Conservation (phyloP, 2,888 invertebrate genomes). For the Microchrysa polita region DNA sequence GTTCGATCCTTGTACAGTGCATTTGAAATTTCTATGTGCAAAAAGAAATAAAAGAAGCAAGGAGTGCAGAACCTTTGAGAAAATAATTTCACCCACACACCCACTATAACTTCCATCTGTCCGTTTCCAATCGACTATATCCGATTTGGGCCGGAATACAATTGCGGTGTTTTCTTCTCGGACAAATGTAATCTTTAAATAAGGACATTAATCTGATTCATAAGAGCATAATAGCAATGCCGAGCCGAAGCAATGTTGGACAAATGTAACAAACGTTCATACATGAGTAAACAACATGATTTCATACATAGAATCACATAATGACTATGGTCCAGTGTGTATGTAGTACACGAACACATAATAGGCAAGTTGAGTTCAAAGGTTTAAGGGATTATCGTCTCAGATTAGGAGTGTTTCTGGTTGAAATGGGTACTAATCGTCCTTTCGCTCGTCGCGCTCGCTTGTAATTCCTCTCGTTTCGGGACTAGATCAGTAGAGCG, state of each 20-base stretch:
- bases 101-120: conserved; percentile 38
- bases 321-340: conserved; percentile 28
- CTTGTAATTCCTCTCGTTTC: conserved; percentile 34
- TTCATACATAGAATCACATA: conserved; percentile 46
- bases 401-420: conserved; percentile 63
- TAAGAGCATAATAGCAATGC: conserved; percentile 47
- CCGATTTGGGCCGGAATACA: conserved; percentile 63
- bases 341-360: conserved; percentile 23
- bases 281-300: conserved; percentile 61
- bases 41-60: background rate
- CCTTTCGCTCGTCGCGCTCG: conserved; percentile 25
- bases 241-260: conserved; percentile 13
- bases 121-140: conserved; percentile 52
- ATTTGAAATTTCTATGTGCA: background rate
- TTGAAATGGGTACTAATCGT: conserved; percentile 45
- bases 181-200: conserved; percentile 52
- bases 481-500: conserved; percentile 37
- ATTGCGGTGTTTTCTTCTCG: conserved; percentile 59
- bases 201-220: conserved; percentile 51
- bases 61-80: background rate
- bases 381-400: conserved; percentile 62
- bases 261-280: conserved; percentile 55
- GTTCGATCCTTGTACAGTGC: conserved; percentile 14
- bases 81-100: conserved; percentile 31
- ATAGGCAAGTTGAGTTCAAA: conserved; percentile 53